Evolutionary conservation across 2,888 invertebrate genomes (phyloP), one percentile per base, ranked within the genome.

Genomic region (Dendrolimus houi): DNA sequence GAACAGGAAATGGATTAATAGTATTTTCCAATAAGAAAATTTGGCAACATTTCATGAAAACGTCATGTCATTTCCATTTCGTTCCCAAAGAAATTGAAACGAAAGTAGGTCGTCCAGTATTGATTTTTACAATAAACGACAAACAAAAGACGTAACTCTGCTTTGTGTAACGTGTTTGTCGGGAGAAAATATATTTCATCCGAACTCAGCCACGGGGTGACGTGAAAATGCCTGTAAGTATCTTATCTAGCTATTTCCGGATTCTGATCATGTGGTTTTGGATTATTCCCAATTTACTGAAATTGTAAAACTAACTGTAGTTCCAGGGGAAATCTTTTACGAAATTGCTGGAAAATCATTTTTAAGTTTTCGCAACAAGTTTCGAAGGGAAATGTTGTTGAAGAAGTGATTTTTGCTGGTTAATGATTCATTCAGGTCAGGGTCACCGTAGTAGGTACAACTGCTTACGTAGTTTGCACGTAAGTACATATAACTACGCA

Each of bases 201-300:
- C 76, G 73, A 74, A 74, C 63, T 71, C 63, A 66, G 68, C 65
- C 66, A 65, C 65, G 64, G 65, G 64, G 63, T 65, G 68, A 70
- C 70, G 69, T 69, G 60, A 70, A 81, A 73, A 89, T 89, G 88
- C 88, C 88, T 64, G 88, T 88, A 75, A 88, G 88, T 88, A 68
- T 64, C 62, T 68, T 71, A 74, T 75, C 83, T 79, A 81, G 77
- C 80, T 79, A 76, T 79, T 71, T 76, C 73, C 74, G 75, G 76
- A 74, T 47, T 3, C 9, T 12, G 12, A 12, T 47, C 47, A 47
- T 47, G 47, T 47, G 47, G 47, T 47, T 47, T 29, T 47, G 47
- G 9, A 47, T 10, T 47, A 10, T 47, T 47, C 47, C 12, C 12
- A 10, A 9, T 47, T 47, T 47, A 8, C n/a, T n/a, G n/a, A n/a